Evolutionary conservation across 2,113 vertebrate species (phyloP), one percentile per base, ranked within the genome.

Genomic region (Gavia stellata): DNA sequence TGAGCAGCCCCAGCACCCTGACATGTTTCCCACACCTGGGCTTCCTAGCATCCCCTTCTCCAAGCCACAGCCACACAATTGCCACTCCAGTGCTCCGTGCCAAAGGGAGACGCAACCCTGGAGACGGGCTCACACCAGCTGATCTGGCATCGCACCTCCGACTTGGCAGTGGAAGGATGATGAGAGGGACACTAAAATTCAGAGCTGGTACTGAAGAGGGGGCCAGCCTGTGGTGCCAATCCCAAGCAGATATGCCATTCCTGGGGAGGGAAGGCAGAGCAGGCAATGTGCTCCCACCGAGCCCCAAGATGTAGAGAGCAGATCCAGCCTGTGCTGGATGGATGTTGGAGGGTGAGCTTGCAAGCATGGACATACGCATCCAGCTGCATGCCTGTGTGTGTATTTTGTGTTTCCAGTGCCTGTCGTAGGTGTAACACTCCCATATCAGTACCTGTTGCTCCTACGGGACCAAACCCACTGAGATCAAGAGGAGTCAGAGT

Each of bases 11-110:
- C 36, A 62, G n/a, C 49, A 77, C 18, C 47, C 3, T 6, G 29
- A 5, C 0, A 0, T 0, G 0, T 24, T 47, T 4, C 12, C 55
- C 31, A 11, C 17, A 26, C 26, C 47, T 31, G 50, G 33, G 36
- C 50, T 53, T 81, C 81, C 47, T 10, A 31, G 17, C 29, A 45
- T 28, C 29, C 56, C 44, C 10, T 61, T 88, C 44, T 61, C 36
- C 38, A 40, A 20, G 49, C 28, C 86, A 62, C 13, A 53, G 52
- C 18, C 73, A 34, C 20, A 36, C 33, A 53, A 28, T 14, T 50
- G 21, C 70, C 55, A 36, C 9, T 59, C 14, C 58, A 3, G 10
- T 34, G 42, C 17, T 75, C 58, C 90, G 34, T 42, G 49, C 5
- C 38, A 49, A 25, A 50, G 34, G 29, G 20, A 66, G 24, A 24